A percentile compares a stretch with the other conserved stretches of the same genome.
phyloP scores from a whole-genome alignment of 2,113 vertebrate genomes.

The Bambusicola thoracicus region DNA sequence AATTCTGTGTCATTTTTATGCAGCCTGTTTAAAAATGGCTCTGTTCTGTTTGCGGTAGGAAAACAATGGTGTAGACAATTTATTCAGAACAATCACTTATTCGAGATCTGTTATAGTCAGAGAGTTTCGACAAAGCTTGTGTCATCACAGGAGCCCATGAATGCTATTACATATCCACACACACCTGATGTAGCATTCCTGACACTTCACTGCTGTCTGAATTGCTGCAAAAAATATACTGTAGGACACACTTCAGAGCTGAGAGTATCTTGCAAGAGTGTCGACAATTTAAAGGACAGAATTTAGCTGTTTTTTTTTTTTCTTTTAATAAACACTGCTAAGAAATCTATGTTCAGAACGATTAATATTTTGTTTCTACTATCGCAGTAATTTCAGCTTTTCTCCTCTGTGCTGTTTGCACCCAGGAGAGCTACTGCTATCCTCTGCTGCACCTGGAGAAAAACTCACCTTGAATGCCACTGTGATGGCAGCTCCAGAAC shows the following conservation, averaged over 20 bases:
- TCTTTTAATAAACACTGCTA: background rate
- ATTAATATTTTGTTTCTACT: background rate
- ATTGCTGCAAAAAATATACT: background rate
- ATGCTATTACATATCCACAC: conserved; percentile 1
- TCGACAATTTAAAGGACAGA: background rate
- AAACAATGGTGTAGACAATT: conserved; percentile 24
- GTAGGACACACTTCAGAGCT: background rate
- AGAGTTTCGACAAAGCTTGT: conserved; percentile 38
- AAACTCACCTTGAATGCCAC: background rate
- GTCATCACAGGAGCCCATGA: background rate
- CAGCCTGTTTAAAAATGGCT: conserved; percentile 48
- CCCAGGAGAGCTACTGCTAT: background rate
- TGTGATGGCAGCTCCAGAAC: background rate
- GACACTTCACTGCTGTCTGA: background rate
- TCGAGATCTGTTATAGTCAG: conserved; percentile 26
- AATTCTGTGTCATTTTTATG: conserved; percentile 4
- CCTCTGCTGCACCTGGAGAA: background rate
- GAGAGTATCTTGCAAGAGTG: background rate
- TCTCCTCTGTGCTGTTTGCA: background rate
- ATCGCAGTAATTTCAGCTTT: background rate
- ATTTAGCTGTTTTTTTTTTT: accelerated
- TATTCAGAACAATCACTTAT: conserved; percentile 43
- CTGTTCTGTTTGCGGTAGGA: conserved; percentile 35
- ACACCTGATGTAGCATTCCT: background rate
- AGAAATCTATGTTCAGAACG: background rate